Conservation (phyloP, 2,113 vertebrate genomes). For the Corythornis madagascariensis region DNA sequence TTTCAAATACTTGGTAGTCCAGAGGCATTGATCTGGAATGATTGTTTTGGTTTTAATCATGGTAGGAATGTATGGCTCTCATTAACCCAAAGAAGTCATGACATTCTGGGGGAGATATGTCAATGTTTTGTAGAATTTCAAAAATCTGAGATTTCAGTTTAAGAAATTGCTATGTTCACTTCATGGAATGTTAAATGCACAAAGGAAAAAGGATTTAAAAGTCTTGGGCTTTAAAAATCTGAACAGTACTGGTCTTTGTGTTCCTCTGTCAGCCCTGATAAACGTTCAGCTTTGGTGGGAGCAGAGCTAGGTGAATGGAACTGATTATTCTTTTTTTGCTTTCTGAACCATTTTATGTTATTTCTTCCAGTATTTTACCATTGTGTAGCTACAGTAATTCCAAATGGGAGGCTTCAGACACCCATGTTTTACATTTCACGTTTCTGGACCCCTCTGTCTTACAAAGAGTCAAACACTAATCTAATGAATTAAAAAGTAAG, state of each 20-base stretch:
- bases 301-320: background rate
- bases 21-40: background rate
- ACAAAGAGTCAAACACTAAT: background rate
- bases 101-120: background rate
- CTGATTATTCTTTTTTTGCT: background rate
- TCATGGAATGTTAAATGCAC: background rate
- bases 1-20: background rate
- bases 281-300: background rate
- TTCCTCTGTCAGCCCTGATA: background rate
- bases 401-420: background rate
- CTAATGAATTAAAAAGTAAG: background rate
- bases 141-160: background rate
- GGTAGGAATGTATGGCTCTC: background rate
- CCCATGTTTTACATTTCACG: background rate
- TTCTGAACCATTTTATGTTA: accelerated
- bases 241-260: background rate
- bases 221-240: background rate
- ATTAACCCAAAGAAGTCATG: background rate
- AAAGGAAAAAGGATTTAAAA: background rate
- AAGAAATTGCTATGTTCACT: background rate
- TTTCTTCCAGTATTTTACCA: background rate
- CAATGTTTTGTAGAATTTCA: background rate
- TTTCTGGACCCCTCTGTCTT: background rate
- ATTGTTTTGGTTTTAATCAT: background rate
- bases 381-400: background rate